Evolutionary conservation across 2,888 invertebrate genomes (phyloP).

Genomic region (Lithophane ornitopus): DNA sequence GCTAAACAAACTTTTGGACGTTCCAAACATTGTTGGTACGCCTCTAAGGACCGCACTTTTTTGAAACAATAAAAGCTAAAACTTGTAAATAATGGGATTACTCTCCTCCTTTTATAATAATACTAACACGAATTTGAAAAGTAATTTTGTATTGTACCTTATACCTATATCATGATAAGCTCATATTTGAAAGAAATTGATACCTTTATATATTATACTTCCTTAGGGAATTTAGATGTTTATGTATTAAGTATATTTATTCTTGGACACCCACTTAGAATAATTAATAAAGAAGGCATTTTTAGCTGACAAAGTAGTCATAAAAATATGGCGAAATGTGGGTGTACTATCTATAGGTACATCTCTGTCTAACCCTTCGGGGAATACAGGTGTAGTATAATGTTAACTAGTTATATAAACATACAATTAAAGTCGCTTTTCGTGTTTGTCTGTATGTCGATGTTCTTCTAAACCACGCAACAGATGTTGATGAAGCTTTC

Average conservation of each 20-base stretch:
- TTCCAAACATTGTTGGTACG: slow-evolving; percentile 62
- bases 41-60: slow-evolving; percentile 60
- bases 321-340: no score
- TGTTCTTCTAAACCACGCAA: no score
- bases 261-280: not conserved
- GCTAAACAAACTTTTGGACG: slow-evolving; percentile 67
- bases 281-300: not conserved
- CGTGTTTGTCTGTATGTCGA: no score
- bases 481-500: no score
- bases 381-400: no score
- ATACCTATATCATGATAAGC: not conserved
- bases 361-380: no score
- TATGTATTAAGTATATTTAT: not conserved
- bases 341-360: no score
- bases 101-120: slow-evolving; percentile 33
- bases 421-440: not conserved
- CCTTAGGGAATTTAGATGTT: not conserved
- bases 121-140: slow-evolving; percentile 12
- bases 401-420: no score
- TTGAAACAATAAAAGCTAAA: slow-evolving; percentile 61
- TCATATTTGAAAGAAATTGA: not conserved
- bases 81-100: slow-evolving; percentile 62
- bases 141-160: slow-evolving; percentile 3
- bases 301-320: not conserved
- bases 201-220: not conserved